A percentile compares a stretch with the other conserved stretches of the same genome.
Evolutionary conservation across 1,140 invertebrate genomes (phyloP).

Genomic region (Diachasma alloeum): DNA sequence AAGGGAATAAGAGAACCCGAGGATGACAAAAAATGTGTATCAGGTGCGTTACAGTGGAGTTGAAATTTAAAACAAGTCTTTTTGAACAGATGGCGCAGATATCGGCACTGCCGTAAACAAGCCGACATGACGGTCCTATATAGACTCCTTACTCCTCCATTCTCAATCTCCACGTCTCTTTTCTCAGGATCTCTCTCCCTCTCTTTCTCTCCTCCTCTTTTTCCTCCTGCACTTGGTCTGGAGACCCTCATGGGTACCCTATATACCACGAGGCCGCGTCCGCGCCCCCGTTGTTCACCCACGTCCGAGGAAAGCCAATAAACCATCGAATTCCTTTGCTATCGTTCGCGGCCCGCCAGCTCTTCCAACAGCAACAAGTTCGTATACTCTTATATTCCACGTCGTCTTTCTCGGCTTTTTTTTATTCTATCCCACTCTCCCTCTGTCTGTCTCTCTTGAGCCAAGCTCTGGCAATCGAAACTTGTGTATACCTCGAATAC

Average conservation of each 20-base stretch:
- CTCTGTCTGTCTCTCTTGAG: background rate
- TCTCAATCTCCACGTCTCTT: too few relatives aligned
- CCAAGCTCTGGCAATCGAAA: background rate
- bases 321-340: slow-evolving; percentile 62
- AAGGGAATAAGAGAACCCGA: slow-evolving; percentile 28
- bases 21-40: background rate
- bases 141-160: background rate
- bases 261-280: slow-evolving; percentile 26
- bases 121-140: slow-evolving; percentile 33
- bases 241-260: background rate
- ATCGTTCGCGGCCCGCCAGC: slow-evolving; percentile 47
- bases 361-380: slow-evolving; percentile 59
- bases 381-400: slow-evolving; percentile 51
- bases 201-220: background rate
- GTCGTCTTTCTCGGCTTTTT: slow-evolving; percentile 35
- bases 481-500: background rate
- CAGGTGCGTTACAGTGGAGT: slow-evolving; percentile 32
- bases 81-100: slow-evolving; percentile 55
- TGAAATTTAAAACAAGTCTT: slow-evolving; percentile 58
- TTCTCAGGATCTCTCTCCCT: background rate
- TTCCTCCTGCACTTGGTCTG: background rate
- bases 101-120: slow-evolving; percentile 59
- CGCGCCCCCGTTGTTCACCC: slow-evolving; percentile 53
- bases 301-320: slow-evolving; percentile 62
- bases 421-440: background rate